Evolutionary conservation across 2,113 vertebrate genomes (phyloP), one percentile per base, ranked within the genome.

Genomic region (Plecotus auritus): DNA sequence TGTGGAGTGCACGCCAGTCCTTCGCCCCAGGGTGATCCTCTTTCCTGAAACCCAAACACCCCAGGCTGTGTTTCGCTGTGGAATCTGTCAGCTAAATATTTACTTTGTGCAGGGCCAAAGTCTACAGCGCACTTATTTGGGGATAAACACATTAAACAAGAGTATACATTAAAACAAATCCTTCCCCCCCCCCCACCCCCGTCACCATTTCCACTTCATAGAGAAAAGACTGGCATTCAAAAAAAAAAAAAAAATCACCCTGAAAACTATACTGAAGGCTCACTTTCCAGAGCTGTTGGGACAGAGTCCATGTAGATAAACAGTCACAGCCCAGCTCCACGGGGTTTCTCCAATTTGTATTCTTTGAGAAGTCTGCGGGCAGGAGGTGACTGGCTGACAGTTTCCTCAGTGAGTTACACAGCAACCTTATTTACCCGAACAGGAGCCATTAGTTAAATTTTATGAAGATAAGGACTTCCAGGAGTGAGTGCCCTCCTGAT

Each of bases 381-480:
- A 92, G 22, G 23, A 94, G 93, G 95, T 67, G 61, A 77, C 17
- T 6, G 9, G 32, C 47, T 66, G 73, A 96, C 86, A 82, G 94
- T 91, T 97, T 96, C 96, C 97, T 96, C 84, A 64, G 94, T 91
- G 80, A 95, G 54, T 85, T 90, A 94, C 82, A 81, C 28, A 89
- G 86, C 66, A 66, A 90, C 87, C 88, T 92, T 73, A 97, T 74
- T 64, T 72, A 90, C 74, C 67, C 64, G 73, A 94, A 95, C 92
- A 96, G 93, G 66, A 97, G 74, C 94, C 56, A 92, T 9, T 96
- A 84, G 78, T 1, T 11, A 73, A 84, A 87, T 93, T 97, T 96
- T 95, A 91, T 91, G 91, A 95, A 93, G 96, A 95, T 95, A 96
- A 97, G 95, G 87, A 96, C 92, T 97, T 97, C 93, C 95, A 98